Evolutionary conservation across 1,140 invertebrate species (phyloP).

Genomic region (Drosophila lacertosa): DNA sequence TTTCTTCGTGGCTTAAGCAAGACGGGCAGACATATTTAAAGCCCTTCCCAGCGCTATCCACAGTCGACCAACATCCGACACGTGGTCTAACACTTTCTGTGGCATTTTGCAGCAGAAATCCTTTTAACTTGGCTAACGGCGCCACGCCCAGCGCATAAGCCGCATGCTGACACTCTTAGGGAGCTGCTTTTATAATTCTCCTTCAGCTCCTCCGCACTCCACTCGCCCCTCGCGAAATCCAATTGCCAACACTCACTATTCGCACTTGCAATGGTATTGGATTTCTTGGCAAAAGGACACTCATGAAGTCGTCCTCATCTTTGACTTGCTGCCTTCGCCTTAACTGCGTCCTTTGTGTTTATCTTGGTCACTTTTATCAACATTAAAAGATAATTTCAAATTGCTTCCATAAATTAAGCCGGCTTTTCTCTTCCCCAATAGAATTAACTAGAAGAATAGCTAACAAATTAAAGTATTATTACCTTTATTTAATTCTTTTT

Average conservation of each 20-base stretch:
- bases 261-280: constrained; percentile 68
- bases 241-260: constrained; percentile 40
- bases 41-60: constrained; percentile 10
- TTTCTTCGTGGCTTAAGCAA: constrained; percentile 78
- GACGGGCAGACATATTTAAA: constrained; percentile 75
- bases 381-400: constrained; percentile 41
- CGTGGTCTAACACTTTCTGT: constrained; percentile 66
- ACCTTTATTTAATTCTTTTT: constrained; percentile 46
- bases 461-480: too few relatives aligned
- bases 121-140: constrained; percentile 38
- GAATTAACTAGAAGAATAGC: neutral
- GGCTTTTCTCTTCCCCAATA: constrained; percentile 2
- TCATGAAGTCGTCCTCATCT: constrained; percentile 50
- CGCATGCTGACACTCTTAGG: constrained; percentile 63
- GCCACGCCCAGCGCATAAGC: constrained; percentile 56
- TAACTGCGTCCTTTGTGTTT: constrained; percentile 5
- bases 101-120: constrained; percentile 63
- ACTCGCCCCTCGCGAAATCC: constrained; percentile 53
- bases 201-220: constrained; percentile 56
- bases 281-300: constrained; percentile 44
- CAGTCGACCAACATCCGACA: constrained; percentile 54
- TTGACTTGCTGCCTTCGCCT: constrained; percentile 49
- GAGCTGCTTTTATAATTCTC: constrained; percentile 41
- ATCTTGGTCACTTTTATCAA: constrained; percentile 30
- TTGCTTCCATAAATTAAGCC: constrained; percentile 45